Evolutionary conservation across 2,113 vertebrate genomes (phyloP), one percentile per base, ranked within the genome.

Genomic region (Thalassoma bifasciatum): DNA sequence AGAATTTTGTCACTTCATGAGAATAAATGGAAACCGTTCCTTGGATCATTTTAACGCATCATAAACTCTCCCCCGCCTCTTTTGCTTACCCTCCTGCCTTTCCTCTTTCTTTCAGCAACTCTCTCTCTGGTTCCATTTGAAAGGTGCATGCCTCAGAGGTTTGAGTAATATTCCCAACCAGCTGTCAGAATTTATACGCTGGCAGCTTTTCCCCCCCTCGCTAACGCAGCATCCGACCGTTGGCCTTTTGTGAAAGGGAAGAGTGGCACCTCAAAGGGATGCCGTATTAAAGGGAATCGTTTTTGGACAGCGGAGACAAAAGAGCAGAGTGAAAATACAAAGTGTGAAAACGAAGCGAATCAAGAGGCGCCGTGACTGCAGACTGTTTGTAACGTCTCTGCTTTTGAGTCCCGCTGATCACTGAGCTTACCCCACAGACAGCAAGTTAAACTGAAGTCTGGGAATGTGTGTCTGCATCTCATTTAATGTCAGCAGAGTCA

Each of bases 101-200:
- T 47, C 24, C 24, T 53, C 56, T 73, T 49, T 49, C 68, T 66
- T 34, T 70, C 26, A 34, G 49, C n/a, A 21, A 22, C 66, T 42
- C 64, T 52, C 66, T 42, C 64, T 52, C 53, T 58, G 77, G 63
- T 77, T 68, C 78, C 70, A 81, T 77, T 66, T 81, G 81, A 83
- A 70, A 85, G 78, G 61, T 75, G 76, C 81, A 83, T 54, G 78
- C 75, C 73, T 91, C 65, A 77, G 46, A 84, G 76, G 66, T 83
- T 84, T 85, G 74, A 85, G 69, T 82, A 75, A 85, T 83, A 82
- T 72, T 81, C 76, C 86, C 88, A 57, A 40, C 65, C 17, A 52
- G 62, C 81, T 83, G 85, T 85, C 84, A 82, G 44, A 64, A 72
- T 84, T 87, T 46, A 77, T 74, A 66, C 50, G 44, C 58, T 70